phyloP scores from a whole-genome alignment of 1,140 invertebrate genomes.

The Drosophila lowei region DNA sequence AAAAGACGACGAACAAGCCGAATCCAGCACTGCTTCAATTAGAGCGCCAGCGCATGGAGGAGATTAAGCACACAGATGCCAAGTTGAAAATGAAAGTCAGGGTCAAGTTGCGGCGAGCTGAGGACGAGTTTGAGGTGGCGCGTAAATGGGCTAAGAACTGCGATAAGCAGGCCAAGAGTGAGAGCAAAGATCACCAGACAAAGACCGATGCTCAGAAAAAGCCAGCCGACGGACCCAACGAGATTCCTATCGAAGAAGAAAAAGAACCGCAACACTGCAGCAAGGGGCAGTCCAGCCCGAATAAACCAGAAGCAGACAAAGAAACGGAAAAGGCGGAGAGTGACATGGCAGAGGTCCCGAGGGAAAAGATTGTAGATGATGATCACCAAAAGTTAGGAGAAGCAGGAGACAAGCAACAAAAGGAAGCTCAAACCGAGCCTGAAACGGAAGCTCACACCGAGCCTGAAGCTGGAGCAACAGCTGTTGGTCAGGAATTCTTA shows the following conservation, averaged over 20 bases:
- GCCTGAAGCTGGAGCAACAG: neutral
- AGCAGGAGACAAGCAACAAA: neutral
- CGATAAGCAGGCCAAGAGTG: neutral
- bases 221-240: neutral
- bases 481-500: too few relatives aligned
- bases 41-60: slow-evolving; percentile 70
- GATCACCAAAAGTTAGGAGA: too few relatives aligned
- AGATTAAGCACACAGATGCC: slow-evolving; percentile 63
- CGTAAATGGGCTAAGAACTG: slow-evolving; percentile 39
- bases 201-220: neutral
- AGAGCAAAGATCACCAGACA: neutral
- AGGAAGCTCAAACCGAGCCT: neutral
- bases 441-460: neutral
- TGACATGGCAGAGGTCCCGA: neutral
- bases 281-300: neutral
- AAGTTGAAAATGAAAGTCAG: slow-evolving; percentile 72
- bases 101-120: slow-evolving; percentile 59
- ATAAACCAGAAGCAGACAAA: neutral
- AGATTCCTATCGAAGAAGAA: neutral
- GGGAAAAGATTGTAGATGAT: too few relatives aligned
- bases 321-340: neutral
- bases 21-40: slow-evolving; percentile 74
- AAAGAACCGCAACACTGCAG: neutral
- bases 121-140: slow-evolving; percentile 65
- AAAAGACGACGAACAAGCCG: slow-evolving; percentile 77